Evolutionary conservation across 1,140 invertebrate genomes (phyloP), one percentile per base, ranked within the genome.

Genomic region (Diachasma alloeum): DNA sequence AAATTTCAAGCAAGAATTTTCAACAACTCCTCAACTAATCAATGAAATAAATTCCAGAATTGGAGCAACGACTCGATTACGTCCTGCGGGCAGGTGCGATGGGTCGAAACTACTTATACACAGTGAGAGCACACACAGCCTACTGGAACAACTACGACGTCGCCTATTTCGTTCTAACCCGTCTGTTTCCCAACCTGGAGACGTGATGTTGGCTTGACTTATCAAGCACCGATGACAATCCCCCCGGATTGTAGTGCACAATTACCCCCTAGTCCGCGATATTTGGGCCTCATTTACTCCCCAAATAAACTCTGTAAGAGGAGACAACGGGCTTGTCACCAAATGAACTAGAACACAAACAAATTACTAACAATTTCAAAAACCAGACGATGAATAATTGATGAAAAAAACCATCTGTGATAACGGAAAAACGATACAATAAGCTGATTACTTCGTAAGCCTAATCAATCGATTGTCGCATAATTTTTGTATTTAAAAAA

Each of bases 91-190:
- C 93, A 39, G 90, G 90, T 67, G 89, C 89, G 72, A 84, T 92
- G 87, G 90, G 91, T 48, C 85, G 91, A 77, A 92, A 92, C 81
- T 94, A 94, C 83, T 87, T 94, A 15, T 91, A 93, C 36, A 92
- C 93, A 13, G 87, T 95, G 24, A 93, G 92, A 63, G 93, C 93
- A 1, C 94, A 95, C 81, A 94, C 93, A 0, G 91, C 91, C 13
- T 95, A 95, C 85, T 95, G 94, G 94, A 91, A 86, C 79, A 93
- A 93, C 81, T 91, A 91, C 37, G 94, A 95, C 81, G 91, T 94
- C 6, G 93, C 93, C 6, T 93, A 92, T 83, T 94, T 95, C 85
- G 90, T 94, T 68, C 86, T 94, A 26, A 92, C 91, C 19, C 91
- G 92, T 83, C 88, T 94, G 0, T 93, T 93, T 81, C 93, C 92